Evolutionary conservation across 2,888 invertebrate genomes (phyloP), one percentile per base, ranked within the genome.

Genomic region (Drosophila mayaguana): DNA sequence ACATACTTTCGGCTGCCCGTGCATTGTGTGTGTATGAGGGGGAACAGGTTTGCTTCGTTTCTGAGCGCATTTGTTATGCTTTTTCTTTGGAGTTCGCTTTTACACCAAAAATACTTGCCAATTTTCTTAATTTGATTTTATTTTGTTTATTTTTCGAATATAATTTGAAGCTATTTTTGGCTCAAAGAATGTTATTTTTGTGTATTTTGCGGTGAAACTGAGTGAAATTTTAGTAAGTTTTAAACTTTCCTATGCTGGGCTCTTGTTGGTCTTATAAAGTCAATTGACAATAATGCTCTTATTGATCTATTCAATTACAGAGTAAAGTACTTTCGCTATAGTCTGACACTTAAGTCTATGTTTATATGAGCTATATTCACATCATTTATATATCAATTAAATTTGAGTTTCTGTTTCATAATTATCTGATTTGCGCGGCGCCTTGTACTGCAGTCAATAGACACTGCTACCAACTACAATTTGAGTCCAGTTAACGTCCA

Each of bases 31-130:
- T 43, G 16, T 22, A n/a, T 11, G 20, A 16, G 56, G 51, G 62
- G 14, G 53, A 72, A 84, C 84, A 71, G 83, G 87, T 84, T 87
- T 81, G 38, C 56, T 53, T 51, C 61, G 53, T 63, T 73, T 51
- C 74, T 76, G 66, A 74, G 60, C 76, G 81, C 83, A 81, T 83
- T 83, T 81, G 84, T 86, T 80, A 83, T 80, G 87, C 72, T 81
- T 86, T 79, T 83, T 83, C 57, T 73, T 73, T 54, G 57, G n/a
- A 34, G 28, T 56, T 65, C 20, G 28, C 38, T 60, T 62, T 63
- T 48, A 54, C 59, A 51, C 60, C 63, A 78, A 81, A 78, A 81
- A 78, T 72, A 56, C 51, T 63, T 50, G 70, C 66, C 78, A 78
- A 80, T 78, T 83, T 82, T 80, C 65, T 71, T 61, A 54, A 71